These are phyloP conservation scores for Danionella dracula DNA, from an alignment of 2,797 vertebrate genomes.

Conservation along the genomic window DNA sequence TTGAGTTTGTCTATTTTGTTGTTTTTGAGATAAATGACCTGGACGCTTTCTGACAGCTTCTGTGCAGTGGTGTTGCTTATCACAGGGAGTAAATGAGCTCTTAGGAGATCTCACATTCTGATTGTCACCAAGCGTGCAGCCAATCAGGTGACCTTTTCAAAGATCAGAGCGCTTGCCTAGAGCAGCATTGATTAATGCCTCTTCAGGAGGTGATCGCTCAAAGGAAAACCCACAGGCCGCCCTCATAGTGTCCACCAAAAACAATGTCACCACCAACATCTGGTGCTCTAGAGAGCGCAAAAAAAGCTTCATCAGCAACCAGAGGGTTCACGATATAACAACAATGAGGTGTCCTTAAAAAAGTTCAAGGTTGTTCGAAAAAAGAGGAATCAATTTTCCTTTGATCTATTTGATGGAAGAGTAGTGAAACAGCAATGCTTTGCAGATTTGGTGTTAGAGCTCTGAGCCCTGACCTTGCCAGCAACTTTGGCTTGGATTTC, in stretches of 20 bases:
- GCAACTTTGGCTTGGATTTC: conserved; percentile 19
- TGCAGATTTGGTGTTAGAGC: conserved; percentile 31
- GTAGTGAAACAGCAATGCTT: conserved; percentile 25
- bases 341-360: too few species aligned
- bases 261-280: not conserved
- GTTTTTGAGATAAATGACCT: not conserved
- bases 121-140: conserved; percentile 16
- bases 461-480: conserved; percentile 39
- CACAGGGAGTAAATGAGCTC: conserved; percentile 25
- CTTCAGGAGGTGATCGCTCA: not conserved
- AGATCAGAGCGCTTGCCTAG: conserved; percentile 11
- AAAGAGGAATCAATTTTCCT: not conserved
- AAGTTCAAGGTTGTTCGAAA: conserved; percentile 28
- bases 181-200: conserved; percentile 26
- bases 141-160: conserved; percentile 34
- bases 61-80: not conserved
- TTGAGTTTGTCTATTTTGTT: not conserved
- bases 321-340: not conserved
- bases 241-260: not conserved
- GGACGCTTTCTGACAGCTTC: not conserved
- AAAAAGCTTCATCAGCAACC: not conserved
- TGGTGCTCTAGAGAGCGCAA: not conserved
- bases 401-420: not conserved
- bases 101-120: conserved; percentile 20
- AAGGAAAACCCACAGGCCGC: not conserved